A percentile compares a stretch with the other conserved stretches of the same genome.
phyloP scores from a whole-genome alignment of 2,888 invertebrate genomes.

The Argynnis bischoffii region DNA sequence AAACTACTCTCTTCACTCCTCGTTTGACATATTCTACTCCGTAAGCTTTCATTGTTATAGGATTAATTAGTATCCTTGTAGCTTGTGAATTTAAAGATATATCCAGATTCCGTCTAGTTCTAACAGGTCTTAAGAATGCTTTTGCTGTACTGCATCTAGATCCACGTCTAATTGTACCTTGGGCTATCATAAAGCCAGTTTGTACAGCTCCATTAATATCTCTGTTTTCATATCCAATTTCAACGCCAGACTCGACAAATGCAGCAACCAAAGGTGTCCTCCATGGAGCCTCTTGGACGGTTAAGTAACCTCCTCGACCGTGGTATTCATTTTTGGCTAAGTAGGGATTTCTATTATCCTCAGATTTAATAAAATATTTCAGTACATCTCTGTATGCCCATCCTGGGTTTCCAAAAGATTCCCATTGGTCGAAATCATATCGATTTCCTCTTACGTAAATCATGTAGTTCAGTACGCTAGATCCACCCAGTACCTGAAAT shows the following conservation, averaged over 20 bases:
- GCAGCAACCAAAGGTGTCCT: conserved; percentile 91
- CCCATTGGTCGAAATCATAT: conserved; percentile 95
- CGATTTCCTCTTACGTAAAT: conserved; percentile 92
- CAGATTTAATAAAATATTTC: conserved; percentile 94
- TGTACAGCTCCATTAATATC: conserved; percentile 92
- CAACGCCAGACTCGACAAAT: conserved; percentile 90
- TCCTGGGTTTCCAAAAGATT: conserved; percentile 91
- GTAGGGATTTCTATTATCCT: conserved; percentile 94
- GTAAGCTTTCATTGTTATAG: conserved; percentile 87
- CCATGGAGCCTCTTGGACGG: conserved; percentile 93
- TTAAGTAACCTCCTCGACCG: conserved; percentile 87
- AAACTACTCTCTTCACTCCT: conserved; percentile 86
- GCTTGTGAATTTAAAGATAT: conserved; percentile 91
- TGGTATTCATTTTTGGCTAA: conserved; percentile 87
- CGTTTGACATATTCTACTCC: conserved; percentile 91
- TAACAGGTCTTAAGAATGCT: conserved; percentile 91
- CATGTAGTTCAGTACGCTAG: conserved; percentile 94
- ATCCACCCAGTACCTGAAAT: conserved; percentile 90
- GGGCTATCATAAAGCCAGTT: conserved; percentile 91
- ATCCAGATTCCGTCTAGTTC: conserved; percentile 89
- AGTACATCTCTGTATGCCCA: conserved; percentile 94
- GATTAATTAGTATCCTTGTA: conserved; percentile 88
- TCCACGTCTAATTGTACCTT: conserved; percentile 89
- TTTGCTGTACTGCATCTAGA: conserved; percentile 93
- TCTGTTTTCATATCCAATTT: conserved; percentile 91